A percentile compares a stretch with the other conserved stretches of the same genome.
phyloP scores from a whole-genome alignment of 2,797 vertebrate genomes.

The Taenioides sp. region DNA sequence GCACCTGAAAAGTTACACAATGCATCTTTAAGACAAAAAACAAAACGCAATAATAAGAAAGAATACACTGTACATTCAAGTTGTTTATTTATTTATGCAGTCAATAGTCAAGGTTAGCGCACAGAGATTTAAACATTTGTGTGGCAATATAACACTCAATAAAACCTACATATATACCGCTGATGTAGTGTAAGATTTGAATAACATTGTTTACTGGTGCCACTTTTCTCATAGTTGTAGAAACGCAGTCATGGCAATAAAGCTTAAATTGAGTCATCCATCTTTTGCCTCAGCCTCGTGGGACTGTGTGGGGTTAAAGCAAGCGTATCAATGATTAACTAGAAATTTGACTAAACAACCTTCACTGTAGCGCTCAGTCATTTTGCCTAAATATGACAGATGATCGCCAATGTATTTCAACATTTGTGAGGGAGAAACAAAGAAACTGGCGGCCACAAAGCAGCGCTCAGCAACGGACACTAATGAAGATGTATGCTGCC shows the following conservation, averaged over 20 bases:
- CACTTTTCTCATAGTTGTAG: slow-evolving; percentile 12
- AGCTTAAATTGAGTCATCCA: slow-evolving; percentile 47
- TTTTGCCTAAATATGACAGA: slow-evolving; percentile 59
- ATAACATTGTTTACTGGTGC: slow-evolving; percentile 22
- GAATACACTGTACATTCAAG: neutral
- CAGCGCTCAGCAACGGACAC: slow-evolving; percentile 55
- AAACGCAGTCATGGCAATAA: slow-evolving; percentile 43
- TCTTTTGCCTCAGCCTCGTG: slow-evolving; percentile 16
- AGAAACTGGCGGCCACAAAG: slow-evolving; percentile 40
- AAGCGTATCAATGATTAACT: slow-evolving; percentile 49
- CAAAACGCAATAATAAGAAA: neutral
- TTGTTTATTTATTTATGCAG: neutral
- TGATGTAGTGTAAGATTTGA: slow-evolving; percentile 10
- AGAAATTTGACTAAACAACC: slow-evolving; percentile 51
- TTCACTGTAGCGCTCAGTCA: slow-evolving; percentile 47
- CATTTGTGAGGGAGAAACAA: slow-evolving; percentile 57
- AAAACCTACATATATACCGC: no score
- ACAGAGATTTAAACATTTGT: neutral
- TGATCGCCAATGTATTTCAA: slow-evolving; percentile 51
- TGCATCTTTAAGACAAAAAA: no score
- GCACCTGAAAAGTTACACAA: no score
- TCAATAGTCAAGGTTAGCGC: neutral
- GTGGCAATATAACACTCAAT: neutral
- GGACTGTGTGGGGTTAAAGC: slow-evolving; percentile 40
- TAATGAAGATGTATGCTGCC: slow-evolving; percentile 72